A percentile compares a stretch with the other conserved stretches of the same genome.
Evolutionary conservation across 2,888 invertebrate genomes (phyloP).

Genomic region (Ophion ventricosus): DNA sequence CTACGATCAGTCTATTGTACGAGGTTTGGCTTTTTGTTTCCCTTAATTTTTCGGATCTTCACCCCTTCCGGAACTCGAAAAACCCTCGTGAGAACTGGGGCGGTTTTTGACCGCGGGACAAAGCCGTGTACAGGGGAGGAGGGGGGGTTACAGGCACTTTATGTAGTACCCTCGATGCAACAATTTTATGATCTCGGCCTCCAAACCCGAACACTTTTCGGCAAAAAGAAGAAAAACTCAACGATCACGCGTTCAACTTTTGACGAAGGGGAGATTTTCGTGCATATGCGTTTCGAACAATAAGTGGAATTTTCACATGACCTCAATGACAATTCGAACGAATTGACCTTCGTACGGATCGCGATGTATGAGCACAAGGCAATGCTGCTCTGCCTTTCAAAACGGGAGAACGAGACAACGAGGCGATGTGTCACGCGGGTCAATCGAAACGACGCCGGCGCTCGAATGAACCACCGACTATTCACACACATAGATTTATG

Average conservation of each 20-base stretch:
- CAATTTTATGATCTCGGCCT: no score
- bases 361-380: slow-evolving; percentile 13
- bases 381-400: slow-evolving; percentile 49
- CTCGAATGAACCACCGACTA: slow-evolving; percentile 51
- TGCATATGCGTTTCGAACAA: no score
- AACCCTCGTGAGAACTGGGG: not conserved
- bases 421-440: slow-evolving; percentile 65
- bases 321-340: slow-evolving; percentile 22
- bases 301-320: slow-evolving; percentile 19
- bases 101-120: no score
- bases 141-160: no score
- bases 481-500: no score
- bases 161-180: no score
- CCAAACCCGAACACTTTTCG: not conserved
- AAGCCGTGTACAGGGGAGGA: no score
- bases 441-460: slow-evolving; percentile 67
- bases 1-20: not conserved
- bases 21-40: not conserved
- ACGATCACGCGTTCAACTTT: not conserved
- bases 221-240: not conserved
- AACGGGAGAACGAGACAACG: slow-evolving; percentile 48
- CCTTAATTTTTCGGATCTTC: not conserved
- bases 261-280: no score
- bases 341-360: slow-evolving; percentile 60
- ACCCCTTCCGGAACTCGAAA: not conserved